Percentiles rank a stretch among this genome's conserved stretches.
These are phyloP conservation scores for Creontiades dilutus DNA, from an alignment of 2,888 invertebrate genomes.

Conservation along the genomic window DNA sequence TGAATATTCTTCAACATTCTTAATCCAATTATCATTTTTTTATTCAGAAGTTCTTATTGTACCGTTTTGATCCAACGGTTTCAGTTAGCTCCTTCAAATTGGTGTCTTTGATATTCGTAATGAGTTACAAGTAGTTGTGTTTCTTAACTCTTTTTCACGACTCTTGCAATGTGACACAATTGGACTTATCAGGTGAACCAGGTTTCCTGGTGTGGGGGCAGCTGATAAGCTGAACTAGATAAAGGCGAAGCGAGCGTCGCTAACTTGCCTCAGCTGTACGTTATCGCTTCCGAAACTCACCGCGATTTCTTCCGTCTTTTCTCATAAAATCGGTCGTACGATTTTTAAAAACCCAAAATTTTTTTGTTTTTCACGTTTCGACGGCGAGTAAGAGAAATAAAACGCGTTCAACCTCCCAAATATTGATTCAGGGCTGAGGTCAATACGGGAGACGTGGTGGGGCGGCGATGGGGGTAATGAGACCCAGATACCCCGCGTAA, in stretches of 20 bases:
- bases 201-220: not conserved
- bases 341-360: too few relatives aligned
- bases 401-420: conserved; percentile 12
- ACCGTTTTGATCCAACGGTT: too few relatives aligned
- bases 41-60: too few relatives aligned
- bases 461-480: conserved; percentile 42
- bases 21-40: too few relatives aligned
- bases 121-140: too few relatives aligned
- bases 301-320: too few relatives aligned
- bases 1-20: too few relatives aligned
- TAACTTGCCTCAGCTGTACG: not conserved
- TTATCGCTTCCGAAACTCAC: not conserved
- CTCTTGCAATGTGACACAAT: not conserved
- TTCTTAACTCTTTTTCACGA: not conserved
- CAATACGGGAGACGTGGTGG: conserved; percentile 31
- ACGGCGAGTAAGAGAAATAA: too few relatives aligned
- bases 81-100: too few relatives aligned
- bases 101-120: not conserved
- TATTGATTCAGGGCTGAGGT: conserved; percentile 61
- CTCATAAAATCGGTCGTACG: too few relatives aligned
- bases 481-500: conserved; percentile 52
- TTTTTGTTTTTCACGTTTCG: not conserved
- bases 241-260: not conserved
- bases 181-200: conserved; percentile 2
- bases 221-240: conserved; percentile 16